Evolutionary conservation across 2,888 invertebrate genomes (phyloP), one percentile per base, ranked within the genome.

Genomic region (Drymonia ruficornis): DNA sequence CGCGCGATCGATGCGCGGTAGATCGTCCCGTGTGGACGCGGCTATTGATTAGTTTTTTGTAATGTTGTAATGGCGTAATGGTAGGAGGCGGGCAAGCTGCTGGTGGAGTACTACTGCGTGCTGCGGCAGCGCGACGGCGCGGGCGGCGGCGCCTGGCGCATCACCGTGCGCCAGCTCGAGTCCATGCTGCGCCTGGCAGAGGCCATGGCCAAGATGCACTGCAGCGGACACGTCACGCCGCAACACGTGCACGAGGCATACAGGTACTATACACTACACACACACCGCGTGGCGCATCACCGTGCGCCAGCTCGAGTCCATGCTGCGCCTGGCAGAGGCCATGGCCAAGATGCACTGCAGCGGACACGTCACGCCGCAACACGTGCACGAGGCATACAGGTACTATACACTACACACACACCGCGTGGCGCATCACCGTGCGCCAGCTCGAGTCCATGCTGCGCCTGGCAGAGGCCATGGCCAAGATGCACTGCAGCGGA

Each of bases 281-380:
- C 4, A 23, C 23, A 6, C 4, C 23, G 7, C 23, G 4, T 99
- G 99, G 98, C 94, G 99, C 52, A 98, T 99, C 68, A 99, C 99
- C 0, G 99, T 99, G 18, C 94, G 99, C 0, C 99, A 99, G 71
- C 81, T 91, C 16, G 91, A 91, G 86, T 88, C 89, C 63, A 96
- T 99, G 95, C 96, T 99, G 75, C 96, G 99, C 12, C 94, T 99
- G 23, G 97, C 99, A 0, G 99, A 99, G 92, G 99, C 97, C 28
- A 96, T 99, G 95, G 99, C 99, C 50, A 96, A 98, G 86, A 95
- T 99, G 94, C 97, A 99, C 87, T 99, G 99, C 86, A 96, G 96
- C 67, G 98, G 98, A 51, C 96, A 97, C 81, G 99, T 99, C 13
- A 95, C 95, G 5, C 93, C 95, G 0, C 95, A 95, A 40, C 99